Base-by-base conservation (phyloP, 1,140 invertebrate species). In the Palaemon carinicauda region DNA sequence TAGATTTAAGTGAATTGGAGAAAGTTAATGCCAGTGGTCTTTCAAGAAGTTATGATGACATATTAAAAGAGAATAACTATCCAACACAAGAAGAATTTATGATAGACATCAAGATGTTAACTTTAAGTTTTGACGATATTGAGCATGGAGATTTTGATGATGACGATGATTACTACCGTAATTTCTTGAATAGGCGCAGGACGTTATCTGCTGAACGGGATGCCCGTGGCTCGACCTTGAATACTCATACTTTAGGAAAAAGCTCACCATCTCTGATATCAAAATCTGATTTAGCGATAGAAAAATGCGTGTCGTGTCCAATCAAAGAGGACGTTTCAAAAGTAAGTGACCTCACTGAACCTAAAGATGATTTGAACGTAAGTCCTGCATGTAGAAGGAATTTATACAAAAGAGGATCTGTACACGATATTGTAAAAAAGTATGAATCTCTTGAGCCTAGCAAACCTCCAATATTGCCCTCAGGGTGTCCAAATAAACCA, bases 41-140 rank as follows among this genome's bases (percentile, higher is more conserved):
- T 17, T 85, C 82, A 15, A 69, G 83, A 51, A 86, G 81, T 24
- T 86, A 88, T 33, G 83, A 88, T 27, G 88, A 88, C 24, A 86
- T 86, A 27, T 53, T 86, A 24, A 69, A 86, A 15, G 88, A 79
- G 27, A 81, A 86, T 54, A 88, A 88, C 19, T 86, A 69, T 53
- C 78, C 82, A 21, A 78, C 79, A 1, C 88, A 77, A 51, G 51
- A 65, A 27, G 88, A 86, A 50, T 82, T 83, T 41, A 19, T 56
- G 31, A 41, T 60, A n/a, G 87, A 82, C 53, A n/a, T 75, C 19
- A 51, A 65, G 27, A 71, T 80, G 51, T 21, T 74, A n/a, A 80
- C 84, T 17, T 52, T 86, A 12, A 86, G 84, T 69, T 78, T 54
- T 1, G 84, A 80, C 14, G 33, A 52, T 53, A 71, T 86, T n/a